Percentiles rank a stretch among this genome's conserved stretches.
phyloP scores from a whole-genome alignment of 2,888 invertebrate species.

The Morpho helenor region DNA sequence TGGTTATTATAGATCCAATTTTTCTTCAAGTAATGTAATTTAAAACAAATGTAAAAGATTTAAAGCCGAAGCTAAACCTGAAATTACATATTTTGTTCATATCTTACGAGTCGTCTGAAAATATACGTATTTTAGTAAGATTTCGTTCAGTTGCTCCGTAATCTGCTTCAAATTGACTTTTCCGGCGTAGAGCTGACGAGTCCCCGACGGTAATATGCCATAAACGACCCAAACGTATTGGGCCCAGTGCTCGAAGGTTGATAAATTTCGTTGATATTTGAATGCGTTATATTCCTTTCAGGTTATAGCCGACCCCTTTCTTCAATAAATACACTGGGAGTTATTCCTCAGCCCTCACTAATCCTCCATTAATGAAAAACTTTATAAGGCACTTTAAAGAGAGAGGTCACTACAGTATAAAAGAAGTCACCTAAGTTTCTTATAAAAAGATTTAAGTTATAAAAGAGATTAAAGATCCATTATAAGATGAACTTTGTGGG shows the following conservation, averaged over 20 bases:
- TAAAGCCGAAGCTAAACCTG: slow-evolving; percentile 15
- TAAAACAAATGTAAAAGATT: slow-evolving; percentile 13
- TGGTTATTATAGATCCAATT: no score
- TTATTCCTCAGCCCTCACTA: slow-evolving; percentile 50
- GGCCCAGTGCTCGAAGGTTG: slow-evolving; percentile 63
- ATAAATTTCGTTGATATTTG: slow-evolving; percentile 75
- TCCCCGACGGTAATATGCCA: slow-evolving; percentile 68
- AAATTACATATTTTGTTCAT: slow-evolving; percentile 42
- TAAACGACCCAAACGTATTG: slow-evolving; percentile 74
- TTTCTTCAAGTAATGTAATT: slow-evolving; percentile 1
- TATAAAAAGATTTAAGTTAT: no score
- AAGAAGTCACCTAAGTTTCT: not conserved
- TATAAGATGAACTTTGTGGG: no score
- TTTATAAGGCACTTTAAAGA: slow-evolving; percentile 20
- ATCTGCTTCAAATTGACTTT: slow-evolving; percentile 75
- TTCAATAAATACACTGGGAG: slow-evolving; percentile 58
- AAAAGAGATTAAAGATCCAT: no score
- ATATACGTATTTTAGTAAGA: slow-evolving; percentile 58
- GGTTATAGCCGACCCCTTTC: slow-evolving; percentile 52
- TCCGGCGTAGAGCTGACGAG: slow-evolving; percentile 70
- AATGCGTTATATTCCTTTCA: slow-evolving; percentile 68
- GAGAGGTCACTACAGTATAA: slow-evolving; percentile 5
- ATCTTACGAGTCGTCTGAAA: slow-evolving; percentile 45
- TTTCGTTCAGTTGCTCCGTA: slow-evolving; percentile 57
- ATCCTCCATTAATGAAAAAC: slow-evolving; percentile 37